Conservation (phyloP, 2,888 invertebrate species). For the Limnephilus auricula region DNA sequence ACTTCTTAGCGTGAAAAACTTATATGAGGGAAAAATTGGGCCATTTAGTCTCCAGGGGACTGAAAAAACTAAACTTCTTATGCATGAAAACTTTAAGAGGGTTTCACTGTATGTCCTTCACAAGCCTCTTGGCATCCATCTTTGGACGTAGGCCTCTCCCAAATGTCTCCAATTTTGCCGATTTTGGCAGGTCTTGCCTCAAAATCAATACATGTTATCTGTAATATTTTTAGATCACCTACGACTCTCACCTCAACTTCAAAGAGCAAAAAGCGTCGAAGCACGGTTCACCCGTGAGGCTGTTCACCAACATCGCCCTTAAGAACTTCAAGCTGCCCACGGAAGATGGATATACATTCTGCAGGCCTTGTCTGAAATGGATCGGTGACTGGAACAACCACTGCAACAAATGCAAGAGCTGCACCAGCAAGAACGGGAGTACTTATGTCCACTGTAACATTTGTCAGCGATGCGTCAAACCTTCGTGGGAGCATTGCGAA, state of each 20-base stretch:
- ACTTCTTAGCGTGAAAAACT: too few species aligned
- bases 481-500: slow-evolving; percentile 88
- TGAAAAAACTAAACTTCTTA: too few species aligned
- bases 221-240: slow-evolving; percentile 81
- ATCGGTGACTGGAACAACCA: slow-evolving; percentile 74
- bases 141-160: neutral
- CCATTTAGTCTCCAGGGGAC: too few species aligned
- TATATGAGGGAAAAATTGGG: too few species aligned
- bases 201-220: neutral
- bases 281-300: slow-evolving; percentile 89
- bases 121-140: too few species aligned
- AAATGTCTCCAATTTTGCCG: neutral
- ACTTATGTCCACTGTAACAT: slow-evolving; percentile 86
- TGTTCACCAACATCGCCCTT: slow-evolving; percentile 89
- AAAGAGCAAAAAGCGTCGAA: slow-evolving; percentile 80
- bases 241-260: slow-evolving; percentile 88
- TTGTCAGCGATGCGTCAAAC: slow-evolving; percentile 92
- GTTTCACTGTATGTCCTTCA: too few species aligned
- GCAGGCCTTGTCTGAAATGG: slow-evolving; percentile 85
- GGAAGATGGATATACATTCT: slow-evolving; percentile 84
- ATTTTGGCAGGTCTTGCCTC: neutral
- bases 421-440: slow-evolving; percentile 80
- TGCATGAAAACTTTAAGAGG: too few species aligned
- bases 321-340: slow-evolving; percentile 74
- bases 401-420: slow-evolving; percentile 73